A percentile compares a stretch with the other conserved stretches of the same genome.
Evolutionary conservation across 2,113 vertebrate species (phyloP).

Genomic region (Semicossyphus pulcher): DNA sequence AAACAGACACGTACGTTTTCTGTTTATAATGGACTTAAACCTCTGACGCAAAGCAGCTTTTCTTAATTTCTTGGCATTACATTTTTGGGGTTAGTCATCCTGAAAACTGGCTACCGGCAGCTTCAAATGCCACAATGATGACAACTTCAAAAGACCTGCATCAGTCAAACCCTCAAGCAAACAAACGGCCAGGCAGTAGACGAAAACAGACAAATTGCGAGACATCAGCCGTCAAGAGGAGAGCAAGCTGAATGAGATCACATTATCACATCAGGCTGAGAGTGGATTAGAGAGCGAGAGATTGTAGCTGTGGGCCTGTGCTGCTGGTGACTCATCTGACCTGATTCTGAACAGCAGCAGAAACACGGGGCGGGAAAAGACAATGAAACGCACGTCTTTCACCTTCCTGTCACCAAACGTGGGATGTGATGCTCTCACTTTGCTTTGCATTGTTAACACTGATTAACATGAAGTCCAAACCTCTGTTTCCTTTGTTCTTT

Average conservation of each 20-base stretch:
- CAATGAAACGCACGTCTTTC: conserved; percentile 33
- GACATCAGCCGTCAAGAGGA: conserved; percentile 27
- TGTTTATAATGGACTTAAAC: background rate
- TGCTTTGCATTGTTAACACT: conserved; percentile 20
- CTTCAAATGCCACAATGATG: background rate
- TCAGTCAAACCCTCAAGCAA: background rate
- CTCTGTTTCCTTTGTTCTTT: background rate
- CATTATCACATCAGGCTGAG: conserved; percentile 66
- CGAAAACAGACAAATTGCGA: conserved; percentile 6
- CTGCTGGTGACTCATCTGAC: conserved; percentile 78
- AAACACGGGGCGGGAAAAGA: conserved; percentile 10
- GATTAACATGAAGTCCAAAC: background rate
- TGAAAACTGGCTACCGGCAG: background rate
- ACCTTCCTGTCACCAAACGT: conserved; percentile 20
- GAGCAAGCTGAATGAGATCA: conserved; percentile 56
- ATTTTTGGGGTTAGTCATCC: background rate
- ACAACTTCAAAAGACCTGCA: background rate
- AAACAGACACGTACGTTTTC: background rate
- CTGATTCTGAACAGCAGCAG: conserved; percentile 68
- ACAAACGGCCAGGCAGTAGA: conserved; percentile 10
- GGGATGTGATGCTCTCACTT: conserved; percentile 2
- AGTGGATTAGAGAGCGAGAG: conserved; percentile 66
- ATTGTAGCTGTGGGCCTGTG: conserved; percentile 63
- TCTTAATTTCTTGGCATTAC: background rate
- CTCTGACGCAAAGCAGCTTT: background rate